These are phyloP conservation scores for Syngnathus rostellatus DNA, from an alignment of 2,797 vertebrate species.

Conservation along the genomic window DNA sequence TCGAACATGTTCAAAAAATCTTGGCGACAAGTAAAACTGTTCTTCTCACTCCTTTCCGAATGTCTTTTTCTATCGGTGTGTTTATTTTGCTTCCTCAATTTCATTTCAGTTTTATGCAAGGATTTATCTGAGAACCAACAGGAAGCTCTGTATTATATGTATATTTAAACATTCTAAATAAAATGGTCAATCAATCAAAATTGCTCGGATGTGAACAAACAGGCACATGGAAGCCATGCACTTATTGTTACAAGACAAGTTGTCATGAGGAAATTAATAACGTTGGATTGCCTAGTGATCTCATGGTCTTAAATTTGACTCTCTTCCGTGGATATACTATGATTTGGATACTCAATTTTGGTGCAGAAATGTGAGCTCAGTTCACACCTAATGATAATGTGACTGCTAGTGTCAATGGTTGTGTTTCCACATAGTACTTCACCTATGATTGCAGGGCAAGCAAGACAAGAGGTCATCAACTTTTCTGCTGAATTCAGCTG, in stretches of 20 bases:
- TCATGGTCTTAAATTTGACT: no score
- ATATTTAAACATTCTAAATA: no score
- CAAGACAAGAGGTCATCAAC: neutral
- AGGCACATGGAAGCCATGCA: neutral
- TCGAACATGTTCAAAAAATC: no score
- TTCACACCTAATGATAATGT: neutral
- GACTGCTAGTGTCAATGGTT: neutral
- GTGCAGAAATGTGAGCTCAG: neutral
- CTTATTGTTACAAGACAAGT: neutral
- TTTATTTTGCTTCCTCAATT: no score
- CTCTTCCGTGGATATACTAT: neutral
- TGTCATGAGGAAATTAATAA: neutral
- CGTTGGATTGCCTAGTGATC: no score
- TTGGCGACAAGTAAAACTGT: no score
- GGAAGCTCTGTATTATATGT: no score
- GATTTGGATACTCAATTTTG: neutral
- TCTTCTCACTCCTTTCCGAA: no score
- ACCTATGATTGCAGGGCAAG: neutral
- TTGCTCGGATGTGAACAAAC: neutral
- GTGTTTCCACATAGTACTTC: neutral
- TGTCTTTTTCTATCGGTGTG: no score
- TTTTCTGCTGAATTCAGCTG: neutral
- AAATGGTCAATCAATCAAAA: no score
- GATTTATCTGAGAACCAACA: no score
- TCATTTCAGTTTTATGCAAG: no score